Base-by-base conservation (phyloP, 2,113 vertebrate genomes). In the Caranx ignobilis region DNA sequence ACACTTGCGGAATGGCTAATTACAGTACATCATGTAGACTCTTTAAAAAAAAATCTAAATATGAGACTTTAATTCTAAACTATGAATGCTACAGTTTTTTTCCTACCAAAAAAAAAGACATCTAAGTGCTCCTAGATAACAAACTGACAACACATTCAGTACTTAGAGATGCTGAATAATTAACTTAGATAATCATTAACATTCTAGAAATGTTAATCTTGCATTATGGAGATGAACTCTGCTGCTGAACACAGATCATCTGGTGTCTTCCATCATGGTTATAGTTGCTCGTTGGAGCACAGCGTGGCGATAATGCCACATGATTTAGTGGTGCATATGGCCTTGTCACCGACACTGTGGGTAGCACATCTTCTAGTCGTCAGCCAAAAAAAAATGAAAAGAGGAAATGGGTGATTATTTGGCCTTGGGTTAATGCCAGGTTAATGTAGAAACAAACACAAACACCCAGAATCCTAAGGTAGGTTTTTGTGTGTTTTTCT, bases 291-390 rank as follows among this genome's bases (percentile, higher is more conserved):
- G 71, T 80, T 68, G 87, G 76, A 84, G 88, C 88, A 66, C 88
- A 82, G 85, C 87, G 8, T 66, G 89, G 75, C 37, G 87, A 86
- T 82, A 80, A 84, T 82, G 71, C 79, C 60, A 47, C 80, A 83
- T 89, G 90, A 91, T 91, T 92, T 90, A 91, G 87, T 74, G 86
- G 78, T 88, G 71, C 90, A 91, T 89, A 91, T 91, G 91, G 86
- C 79, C 84, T 63, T 10, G 35, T 86, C 63, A 26, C 52, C 21
- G 43, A 50, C 75, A 0, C 82, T 1, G 7, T 15, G 71, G 81
- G 80, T 52, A 50, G 62, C 73, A 32, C 41, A 11, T 84, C 79
- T 78, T 78, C 71, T 87, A 82, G 80, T 82, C 35, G 21, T 11
- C 0, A 1, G 62, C 84, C 87, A 78, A 84, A 78, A 71, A 56